Evolutionary conservation across 2,113 vertebrate species (phyloP).

Genomic region (Hippotragus niger): DNA sequence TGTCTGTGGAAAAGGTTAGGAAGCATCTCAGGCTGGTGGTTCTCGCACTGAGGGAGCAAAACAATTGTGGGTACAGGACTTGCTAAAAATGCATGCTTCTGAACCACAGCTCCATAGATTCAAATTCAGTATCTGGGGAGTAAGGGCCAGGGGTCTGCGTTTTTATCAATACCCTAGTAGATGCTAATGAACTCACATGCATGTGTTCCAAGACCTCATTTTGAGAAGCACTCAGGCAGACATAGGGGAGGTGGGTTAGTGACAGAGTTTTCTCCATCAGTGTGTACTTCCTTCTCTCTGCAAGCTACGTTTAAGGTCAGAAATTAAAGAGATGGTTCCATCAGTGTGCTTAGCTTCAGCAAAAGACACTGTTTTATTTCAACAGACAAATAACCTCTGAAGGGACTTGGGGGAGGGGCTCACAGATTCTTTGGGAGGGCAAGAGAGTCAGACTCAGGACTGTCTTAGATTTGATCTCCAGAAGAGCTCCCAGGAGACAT

Average conservation of each 20-base stretch:
- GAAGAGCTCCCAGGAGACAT: background rate
- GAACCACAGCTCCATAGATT: background rate
- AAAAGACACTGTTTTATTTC: background rate
- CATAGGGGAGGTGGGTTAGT: background rate
- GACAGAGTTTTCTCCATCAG: background rate
- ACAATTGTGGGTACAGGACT: background rate
- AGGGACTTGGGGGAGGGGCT: background rate
- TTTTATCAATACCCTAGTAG: background rate
- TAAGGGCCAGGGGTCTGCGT: background rate
- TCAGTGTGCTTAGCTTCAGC: background rate
- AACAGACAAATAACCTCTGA: background rate
- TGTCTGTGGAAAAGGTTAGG: background rate
- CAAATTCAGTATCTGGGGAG: background rate
- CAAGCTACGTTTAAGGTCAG: background rate
- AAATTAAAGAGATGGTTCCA: background rate
- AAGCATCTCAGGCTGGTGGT: background rate
- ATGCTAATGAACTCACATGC: rapidly evolving
- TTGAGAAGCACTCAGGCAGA: background rate
- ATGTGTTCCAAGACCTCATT: background rate
- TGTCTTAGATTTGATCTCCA: background rate
- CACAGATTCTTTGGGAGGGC: background rate
- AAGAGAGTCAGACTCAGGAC: background rate
- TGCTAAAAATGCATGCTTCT: background rate
- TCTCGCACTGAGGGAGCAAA: background rate
- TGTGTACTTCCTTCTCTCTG: background rate